Evolutionary conservation across 2,888 invertebrate species (phyloP).

Genomic region (Cryptocheilus praepositus): DNA sequence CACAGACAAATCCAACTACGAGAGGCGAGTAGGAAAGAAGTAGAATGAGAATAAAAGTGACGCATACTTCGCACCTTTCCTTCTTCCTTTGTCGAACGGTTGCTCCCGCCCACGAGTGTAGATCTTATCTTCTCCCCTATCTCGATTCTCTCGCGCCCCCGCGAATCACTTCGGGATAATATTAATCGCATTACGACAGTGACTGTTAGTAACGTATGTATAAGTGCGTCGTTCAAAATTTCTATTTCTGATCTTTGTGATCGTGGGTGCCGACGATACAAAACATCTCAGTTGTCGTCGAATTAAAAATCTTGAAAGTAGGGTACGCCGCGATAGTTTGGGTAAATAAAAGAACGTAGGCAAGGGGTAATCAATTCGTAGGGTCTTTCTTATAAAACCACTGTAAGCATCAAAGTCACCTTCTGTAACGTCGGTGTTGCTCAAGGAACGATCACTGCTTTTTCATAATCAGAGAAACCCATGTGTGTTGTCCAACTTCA

Average conservation of each 20-base stretch:
- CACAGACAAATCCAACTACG: too few species aligned
- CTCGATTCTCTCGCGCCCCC: slow-evolving; percentile 46
- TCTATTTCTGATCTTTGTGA: too few species aligned
- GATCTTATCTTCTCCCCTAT: slow-evolving; percentile 48
- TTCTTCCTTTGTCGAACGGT: slow-evolving; percentile 31
- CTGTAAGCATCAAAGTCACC: background rate
- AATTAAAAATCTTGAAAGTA: background rate
- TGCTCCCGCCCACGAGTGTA: slow-evolving; percentile 23
- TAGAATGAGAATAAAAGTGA: slow-evolving; percentile 25
- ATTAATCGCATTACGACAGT: slow-evolving; percentile 44
- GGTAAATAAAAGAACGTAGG: too few species aligned
- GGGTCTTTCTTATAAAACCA: background rate
- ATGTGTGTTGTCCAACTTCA: too few species aligned
- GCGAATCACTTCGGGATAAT: slow-evolving; percentile 37
- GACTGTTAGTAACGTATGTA: slow-evolving; percentile 22
- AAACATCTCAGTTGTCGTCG: background rate
- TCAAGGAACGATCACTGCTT: slow-evolving; percentile 1
- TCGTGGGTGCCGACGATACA: background rate
- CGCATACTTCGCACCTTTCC: slow-evolving; percentile 27
- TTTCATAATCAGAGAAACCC: too few species aligned
- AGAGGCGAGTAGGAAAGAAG: background rate
- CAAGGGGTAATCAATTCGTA: too few species aligned
- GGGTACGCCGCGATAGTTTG: too few species aligned
- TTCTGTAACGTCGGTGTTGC: background rate
- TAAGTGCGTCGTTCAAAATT: background rate